These are phyloP conservation scores for Solea solea DNA, from an alignment of 2,113 vertebrate genomes.

Conservation along the genomic window DNA sequence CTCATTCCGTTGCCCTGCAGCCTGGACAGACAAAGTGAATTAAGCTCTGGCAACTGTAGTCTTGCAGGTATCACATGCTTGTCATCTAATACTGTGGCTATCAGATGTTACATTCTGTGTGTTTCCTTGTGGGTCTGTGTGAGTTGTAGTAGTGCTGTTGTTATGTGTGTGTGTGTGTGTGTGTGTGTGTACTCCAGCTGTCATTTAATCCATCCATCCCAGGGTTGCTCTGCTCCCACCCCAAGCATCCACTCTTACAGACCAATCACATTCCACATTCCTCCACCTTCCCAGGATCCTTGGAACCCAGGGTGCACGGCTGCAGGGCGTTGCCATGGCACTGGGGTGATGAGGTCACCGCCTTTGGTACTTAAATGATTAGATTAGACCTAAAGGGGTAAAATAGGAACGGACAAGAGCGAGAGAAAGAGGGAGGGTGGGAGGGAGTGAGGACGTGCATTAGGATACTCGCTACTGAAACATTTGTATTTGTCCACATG, in stretches of 20 bases:
- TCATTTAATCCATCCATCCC: slow-evolving; percentile 66
- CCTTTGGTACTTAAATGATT: slow-evolving; percentile 51
- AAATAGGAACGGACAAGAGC: slow-evolving; percentile 24
- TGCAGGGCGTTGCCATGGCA: slow-evolving; percentile 62
- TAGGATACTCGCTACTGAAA: not conserved
- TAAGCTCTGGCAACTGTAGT: slow-evolving; percentile 32
- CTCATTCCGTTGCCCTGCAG: slow-evolving; percentile 33
- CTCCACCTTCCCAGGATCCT: slow-evolving; percentile 72
- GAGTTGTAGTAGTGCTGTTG: not conserved
- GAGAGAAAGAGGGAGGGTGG: not conserved
- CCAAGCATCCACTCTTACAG: slow-evolving; percentile 36
- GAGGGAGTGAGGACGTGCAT: not conserved
- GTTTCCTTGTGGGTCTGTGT: slow-evolving; percentile 9
- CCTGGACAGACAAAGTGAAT: slow-evolving; percentile 42
- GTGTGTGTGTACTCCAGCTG: slow-evolving; percentile 28
- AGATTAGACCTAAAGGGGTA: slow-evolving; percentile 48
- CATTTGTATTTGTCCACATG: too few relatives aligned
- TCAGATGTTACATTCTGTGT: slow-evolving; percentile 9
- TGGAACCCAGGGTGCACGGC: slow-evolving; percentile 62
- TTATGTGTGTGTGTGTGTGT: slow-evolving; percentile 11
- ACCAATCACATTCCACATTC: slow-evolving; percentile 62
- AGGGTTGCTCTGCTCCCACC: slow-evolving; percentile 48
- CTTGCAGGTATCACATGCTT: slow-evolving; percentile 25
- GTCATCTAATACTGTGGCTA: slow-evolving; percentile 33
- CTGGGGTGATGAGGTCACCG: slow-evolving; percentile 64